Conservation (phyloP, 2,113 vertebrate genomes). For the Origma solitaria region DNA sequence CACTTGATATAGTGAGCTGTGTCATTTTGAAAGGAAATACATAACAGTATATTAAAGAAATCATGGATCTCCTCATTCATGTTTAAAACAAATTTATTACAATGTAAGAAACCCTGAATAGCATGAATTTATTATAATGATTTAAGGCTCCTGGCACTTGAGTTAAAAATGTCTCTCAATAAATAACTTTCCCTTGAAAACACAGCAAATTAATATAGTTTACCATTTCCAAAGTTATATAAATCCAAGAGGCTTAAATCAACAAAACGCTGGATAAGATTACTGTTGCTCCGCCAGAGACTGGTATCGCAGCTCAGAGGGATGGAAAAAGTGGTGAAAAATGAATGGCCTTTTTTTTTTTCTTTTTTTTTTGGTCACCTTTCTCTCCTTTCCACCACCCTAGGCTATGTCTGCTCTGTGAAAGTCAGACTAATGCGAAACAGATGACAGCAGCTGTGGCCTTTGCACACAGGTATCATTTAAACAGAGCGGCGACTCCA, state of each 20-base stretch:
- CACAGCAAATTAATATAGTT: slow-evolving; percentile 80
- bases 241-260: slow-evolving; percentile 73
- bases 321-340: background rate
- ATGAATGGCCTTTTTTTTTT: background rate
- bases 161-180: slow-evolving; percentile 79
- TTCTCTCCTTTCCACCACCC: slow-evolving; percentile 14
- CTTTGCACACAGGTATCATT: slow-evolving; percentile 51
- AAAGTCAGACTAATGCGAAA: slow-evolving; percentile 47
- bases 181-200: slow-evolving; percentile 79
- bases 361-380: background rate
- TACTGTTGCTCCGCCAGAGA: background rate
- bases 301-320: background rate
- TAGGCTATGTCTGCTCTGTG: slow-evolving; percentile 52
- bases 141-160: slow-evolving; percentile 75
- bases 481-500: background rate
- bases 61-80: slow-evolving; percentile 80
- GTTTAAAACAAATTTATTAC: slow-evolving; percentile 80
- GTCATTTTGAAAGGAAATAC: slow-evolving; percentile 79
- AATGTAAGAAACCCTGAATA: slow-evolving; percentile 76
- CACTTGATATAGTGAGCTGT: slow-evolving; percentile 72
- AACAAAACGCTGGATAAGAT: slow-evolving; percentile 23
- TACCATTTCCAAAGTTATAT: slow-evolving; percentile 71
- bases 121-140: slow-evolving; percentile 81
- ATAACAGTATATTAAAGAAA: slow-evolving; percentile 78
- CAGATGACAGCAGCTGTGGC: slow-evolving; percentile 33